Evolutionary conservation across 2,113 vertebrate species (phyloP), one percentile per base, ranked within the genome.

Genomic region (Oriolus oriolus): DNA sequence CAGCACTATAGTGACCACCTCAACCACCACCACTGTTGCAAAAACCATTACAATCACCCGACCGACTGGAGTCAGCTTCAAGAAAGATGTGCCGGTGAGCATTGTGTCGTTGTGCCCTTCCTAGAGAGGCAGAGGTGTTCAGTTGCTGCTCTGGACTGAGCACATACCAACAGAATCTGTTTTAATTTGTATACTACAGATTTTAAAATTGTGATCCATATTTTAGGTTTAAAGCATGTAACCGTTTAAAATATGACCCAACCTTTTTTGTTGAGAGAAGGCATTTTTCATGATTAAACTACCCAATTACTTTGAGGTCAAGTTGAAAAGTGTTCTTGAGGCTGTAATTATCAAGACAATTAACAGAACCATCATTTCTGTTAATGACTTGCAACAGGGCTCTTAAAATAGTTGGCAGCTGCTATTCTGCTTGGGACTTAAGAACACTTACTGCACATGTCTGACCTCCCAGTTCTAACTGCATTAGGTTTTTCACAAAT

Each of bases 71-170:
- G 99, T 99, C 97, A 99, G 98, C 98, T 99, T 99, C 97, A 99
- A 99, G 98, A 99, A 99, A 96, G 99, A 99, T 35, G 99, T 99
- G 92, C 99, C 99, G 84, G 99, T 99, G 97, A 99, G 99, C 96
- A 41, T 68, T 57, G 19, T 63, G 37, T 73, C 26, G 7, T 35
- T 49, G 61, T 64, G 61, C 14, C 18, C 27, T 85, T 61, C 20
- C 35, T 35, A 56, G 59, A 59, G 44, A 24, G 27, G 21, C 28
- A 50, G 3, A 12, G 52, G 39, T 68, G 54, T 44, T 44, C 20
- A 26, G 14, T 9, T 45, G 68, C 37, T 84, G 35, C 64, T 70
- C 73, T 84, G 35, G 16, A n/a, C 44, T 44, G 23, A 57, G 22
- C 39, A 9, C 41, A 1, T 28, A 3, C 2, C 24, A 31, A 8